Conservation (phyloP, 2,113 vertebrate species). For the Cacatua alba region DNA sequence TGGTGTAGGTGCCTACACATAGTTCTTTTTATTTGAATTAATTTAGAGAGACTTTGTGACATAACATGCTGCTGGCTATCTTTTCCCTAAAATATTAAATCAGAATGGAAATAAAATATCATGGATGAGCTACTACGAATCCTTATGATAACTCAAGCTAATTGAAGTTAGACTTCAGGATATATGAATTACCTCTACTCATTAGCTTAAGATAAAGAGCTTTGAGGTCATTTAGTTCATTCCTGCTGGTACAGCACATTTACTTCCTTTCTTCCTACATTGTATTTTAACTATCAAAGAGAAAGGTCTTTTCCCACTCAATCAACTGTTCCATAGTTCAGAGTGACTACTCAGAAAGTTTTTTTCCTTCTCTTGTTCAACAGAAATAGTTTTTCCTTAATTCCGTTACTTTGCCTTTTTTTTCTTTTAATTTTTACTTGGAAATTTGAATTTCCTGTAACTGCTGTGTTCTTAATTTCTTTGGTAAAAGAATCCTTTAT, state of each 20-base stretch:
- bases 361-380: neutral
- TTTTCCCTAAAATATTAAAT: neutral
- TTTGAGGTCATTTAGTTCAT: neutral
- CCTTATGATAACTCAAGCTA: neutral
- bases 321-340: neutral
- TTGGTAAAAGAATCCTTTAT: slow-evolving; percentile 29
- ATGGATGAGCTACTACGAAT: neutral
- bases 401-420: neutral
- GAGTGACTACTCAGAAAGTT: neutral
- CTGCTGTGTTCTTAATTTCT: slow-evolving; percentile 25
- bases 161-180: neutral
- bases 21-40: neutral
- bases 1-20: neutral
- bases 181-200: neutral
- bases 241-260: neutral
- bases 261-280: neutral
- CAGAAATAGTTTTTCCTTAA: neutral
- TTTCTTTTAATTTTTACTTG: slow-evolving; percentile 18
- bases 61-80: neutral
- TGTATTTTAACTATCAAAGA: neutral
- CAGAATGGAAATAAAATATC: neutral
- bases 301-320: neutral
- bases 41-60: neutral
- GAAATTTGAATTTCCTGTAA: slow-evolving; percentile 10
- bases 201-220: neutral